Percentiles rank a stretch among this genome's conserved stretches.
Conservation (phyloP, 2,797 vertebrate genomes). For the Sebastes itinus region DNA sequence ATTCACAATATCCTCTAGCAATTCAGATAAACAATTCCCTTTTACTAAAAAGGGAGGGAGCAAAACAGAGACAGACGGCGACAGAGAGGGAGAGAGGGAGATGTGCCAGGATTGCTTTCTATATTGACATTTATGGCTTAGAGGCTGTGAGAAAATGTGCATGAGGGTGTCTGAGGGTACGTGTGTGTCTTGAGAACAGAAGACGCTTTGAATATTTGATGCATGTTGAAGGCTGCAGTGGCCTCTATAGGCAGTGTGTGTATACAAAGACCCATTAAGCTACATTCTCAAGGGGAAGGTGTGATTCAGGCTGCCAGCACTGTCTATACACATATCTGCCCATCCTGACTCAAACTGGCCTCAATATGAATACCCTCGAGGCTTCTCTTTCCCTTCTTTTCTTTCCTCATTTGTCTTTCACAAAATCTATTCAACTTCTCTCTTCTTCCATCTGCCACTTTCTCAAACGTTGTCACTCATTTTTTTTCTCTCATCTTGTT, state of each 20-base stretch:
- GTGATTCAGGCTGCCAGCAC: conserved; percentile 32
- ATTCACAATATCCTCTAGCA: conserved; percentile 68
- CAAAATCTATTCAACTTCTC: conserved; percentile 41
- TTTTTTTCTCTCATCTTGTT: not conserved
- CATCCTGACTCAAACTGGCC: conserved; percentile 33
- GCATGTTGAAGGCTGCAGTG: conserved; percentile 55
- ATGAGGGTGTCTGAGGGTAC: not conserved
- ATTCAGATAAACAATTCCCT: conserved; percentile 76
- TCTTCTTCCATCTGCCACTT: conserved; percentile 52
- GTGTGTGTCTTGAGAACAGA: conserved; percentile 29
- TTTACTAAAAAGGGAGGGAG: conserved; percentile 42
- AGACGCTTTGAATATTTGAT: conserved; percentile 61
- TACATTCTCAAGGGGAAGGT: conserved; percentile 31
- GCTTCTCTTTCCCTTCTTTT: not conserved
- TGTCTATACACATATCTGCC: conserved; percentile 20
- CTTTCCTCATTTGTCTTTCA: conserved; percentile 28
- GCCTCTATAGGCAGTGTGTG: conserved; percentile 61
- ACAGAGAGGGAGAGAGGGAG: conserved; percentile 23
- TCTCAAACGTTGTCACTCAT: conserved; percentile 34
- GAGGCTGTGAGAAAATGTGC: conserved; percentile 41
- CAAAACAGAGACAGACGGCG: conserved; percentile 44
- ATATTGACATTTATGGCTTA: conserved; percentile 61
- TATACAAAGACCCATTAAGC: conserved; percentile 51
- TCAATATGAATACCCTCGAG: conserved; percentile 4
- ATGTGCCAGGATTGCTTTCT: conserved; percentile 42